Evolutionary conservation across 2,113 vertebrate species (phyloP), one percentile per base, ranked within the genome.

Genomic region (Bos indicus): DNA sequence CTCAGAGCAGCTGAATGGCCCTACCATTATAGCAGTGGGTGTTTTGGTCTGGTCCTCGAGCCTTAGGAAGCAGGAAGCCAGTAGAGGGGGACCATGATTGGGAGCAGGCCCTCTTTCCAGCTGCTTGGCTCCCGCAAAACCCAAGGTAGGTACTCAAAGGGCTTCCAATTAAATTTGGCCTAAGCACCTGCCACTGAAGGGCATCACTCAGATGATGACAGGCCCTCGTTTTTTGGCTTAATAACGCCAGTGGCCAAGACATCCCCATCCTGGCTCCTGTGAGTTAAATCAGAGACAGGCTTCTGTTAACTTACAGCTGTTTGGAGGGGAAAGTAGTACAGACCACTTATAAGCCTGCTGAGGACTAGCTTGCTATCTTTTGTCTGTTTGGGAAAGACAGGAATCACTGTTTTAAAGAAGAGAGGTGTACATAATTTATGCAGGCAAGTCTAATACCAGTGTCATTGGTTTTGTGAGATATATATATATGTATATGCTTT

Each of bases 1-100:
- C 98, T 98, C 98, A 98, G 97, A 98, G 98, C 98, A 97, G 97
- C 97, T 98, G 88, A 97, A 91, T 96, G 96, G 96, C 94, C 88
- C 96, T 98, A 90, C 74, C 89, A 48, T 98, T 96, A 81, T 81
- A 97, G 97, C 98, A 93, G 92, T 98, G 95, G 92, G 98, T 97
- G 88, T 97, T 98, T 87, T 95, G 98, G 95, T 98, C 96, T 97
- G 97, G 93, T 98, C 97, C 96, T 98, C 97, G 97, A 98, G 98
- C 96, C 98, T 97, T 97, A 97, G 57, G 98, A 97, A 94, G 95
- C 97, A 97, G 97, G 97, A 97, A 30, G 88, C 60, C 43, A 95
- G 4, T 52, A 48, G 74, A 82, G 74, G 92, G 94, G 19, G 62
- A 81, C 77, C 52, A 23, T 46, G 56, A 56, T 67, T 77, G 17